Evolutionary conservation across 1,140 invertebrate species (phyloP).

Genomic region (Hyphantria cunea): DNA sequence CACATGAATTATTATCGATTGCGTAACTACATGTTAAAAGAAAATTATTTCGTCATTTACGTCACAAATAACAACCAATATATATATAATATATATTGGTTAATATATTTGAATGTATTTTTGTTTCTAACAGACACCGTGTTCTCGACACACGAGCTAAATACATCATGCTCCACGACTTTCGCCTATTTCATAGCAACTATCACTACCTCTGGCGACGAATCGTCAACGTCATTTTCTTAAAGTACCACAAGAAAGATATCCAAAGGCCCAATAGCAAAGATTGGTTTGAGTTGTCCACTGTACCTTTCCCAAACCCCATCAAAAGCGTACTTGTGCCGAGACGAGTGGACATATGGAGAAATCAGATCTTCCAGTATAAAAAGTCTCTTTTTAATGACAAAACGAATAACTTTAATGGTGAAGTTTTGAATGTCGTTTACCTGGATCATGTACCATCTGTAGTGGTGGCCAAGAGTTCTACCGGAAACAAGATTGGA

Average conservation of each 20-base stretch:
- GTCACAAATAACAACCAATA: no score
- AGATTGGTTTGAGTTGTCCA: conserved; percentile 86
- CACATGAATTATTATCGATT: no score
- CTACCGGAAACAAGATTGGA: conserved; percentile 83
- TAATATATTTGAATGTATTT: no score
- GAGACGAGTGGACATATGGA: conserved; percentile 85
- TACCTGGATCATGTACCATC: conserved; percentile 88
- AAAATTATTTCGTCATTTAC: no score
- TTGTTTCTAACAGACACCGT: conserved; percentile 82
- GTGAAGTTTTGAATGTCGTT: conserved; percentile 83
- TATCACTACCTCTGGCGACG: conserved; percentile 89
- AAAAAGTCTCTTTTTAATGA: conserved; percentile 81
- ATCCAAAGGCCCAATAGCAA: conserved; percentile 50
- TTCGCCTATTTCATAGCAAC: conserved; percentile 84
- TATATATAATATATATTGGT: no score
- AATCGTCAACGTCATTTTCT: conserved; percentile 88
- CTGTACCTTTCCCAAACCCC: conserved; percentile 86
- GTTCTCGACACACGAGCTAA: conserved; percentile 86
- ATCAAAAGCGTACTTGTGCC: conserved; percentile 80
- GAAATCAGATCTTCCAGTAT: conserved; percentile 82
- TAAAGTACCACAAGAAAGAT: conserved; percentile 81
- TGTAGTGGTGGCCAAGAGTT: conserved; percentile 78
- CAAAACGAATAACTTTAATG: conserved; percentile 84
- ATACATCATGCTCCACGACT: conserved; percentile 87
- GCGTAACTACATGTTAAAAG: no score